Evolutionary conservation across 2,888 invertebrate species (phyloP).

Genomic region (Tupiocoris notatus): DNA sequence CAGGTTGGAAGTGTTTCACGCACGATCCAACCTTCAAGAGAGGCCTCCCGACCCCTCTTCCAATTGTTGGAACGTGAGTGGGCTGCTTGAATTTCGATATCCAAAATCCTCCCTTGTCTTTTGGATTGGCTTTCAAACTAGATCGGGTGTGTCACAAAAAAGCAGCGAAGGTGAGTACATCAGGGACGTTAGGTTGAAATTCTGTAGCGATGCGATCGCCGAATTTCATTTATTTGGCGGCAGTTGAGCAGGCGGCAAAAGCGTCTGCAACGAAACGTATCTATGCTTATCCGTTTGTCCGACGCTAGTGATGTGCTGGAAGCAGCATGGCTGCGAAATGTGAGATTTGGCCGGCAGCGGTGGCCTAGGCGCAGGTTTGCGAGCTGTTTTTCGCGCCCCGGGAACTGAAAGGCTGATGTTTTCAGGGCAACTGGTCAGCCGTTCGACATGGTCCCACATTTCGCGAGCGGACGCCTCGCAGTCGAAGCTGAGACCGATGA

Average conservation of each 20-base stretch:
- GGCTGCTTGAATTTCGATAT: background rate
- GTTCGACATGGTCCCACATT: slow-evolving; percentile 68
- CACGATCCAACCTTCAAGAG: too few relatives aligned
- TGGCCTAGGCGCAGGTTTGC: slow-evolving; percentile 59
- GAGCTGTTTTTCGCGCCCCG: slow-evolving; percentile 56
- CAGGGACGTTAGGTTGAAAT: background rate
- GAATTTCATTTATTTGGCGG: slow-evolving; percentile 35
- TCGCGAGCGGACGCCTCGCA: slow-evolving; percentile 69
- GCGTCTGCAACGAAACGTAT: slow-evolving; percentile 64
- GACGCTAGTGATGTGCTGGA: slow-evolving; percentile 78
- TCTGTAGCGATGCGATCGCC: background rate
- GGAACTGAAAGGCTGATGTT: slow-evolving; percentile 73
- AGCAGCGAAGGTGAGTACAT: background rate
- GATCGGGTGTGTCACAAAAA: background rate
- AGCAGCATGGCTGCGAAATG: slow-evolving; percentile 81
- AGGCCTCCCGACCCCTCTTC: too few relatives aligned
- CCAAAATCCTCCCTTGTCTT: background rate
- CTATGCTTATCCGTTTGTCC: slow-evolving; percentile 61
- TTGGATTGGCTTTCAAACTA: too few relatives aligned
- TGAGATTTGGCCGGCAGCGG: slow-evolving; percentile 73
- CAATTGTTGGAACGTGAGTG: too few relatives aligned
- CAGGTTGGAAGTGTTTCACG: too few relatives aligned
- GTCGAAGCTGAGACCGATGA: slow-evolving; percentile 79
- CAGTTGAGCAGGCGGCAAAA: slow-evolving; percentile 56
- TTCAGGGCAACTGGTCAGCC: slow-evolving; percentile 71